A percentile compares a stretch with the other conserved stretches of the same genome.
phyloP scores from a whole-genome alignment of 64 coral and sea anemone genomes.

The Montipora foliosa region DNA sequence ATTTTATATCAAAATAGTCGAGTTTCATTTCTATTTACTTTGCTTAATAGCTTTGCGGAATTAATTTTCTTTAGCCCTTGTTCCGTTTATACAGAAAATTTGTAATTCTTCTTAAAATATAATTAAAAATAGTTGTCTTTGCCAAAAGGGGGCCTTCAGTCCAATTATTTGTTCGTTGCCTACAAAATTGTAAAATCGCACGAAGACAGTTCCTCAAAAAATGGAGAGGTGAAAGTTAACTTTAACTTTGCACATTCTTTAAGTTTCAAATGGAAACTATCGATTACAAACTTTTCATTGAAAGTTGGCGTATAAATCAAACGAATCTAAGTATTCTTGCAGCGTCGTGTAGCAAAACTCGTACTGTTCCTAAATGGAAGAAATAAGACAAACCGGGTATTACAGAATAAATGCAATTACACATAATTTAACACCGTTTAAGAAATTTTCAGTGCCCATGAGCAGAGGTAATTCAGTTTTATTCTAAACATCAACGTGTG shows the following conservation, averaged over 20 bases:
- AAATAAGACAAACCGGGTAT: too few relatives aligned
- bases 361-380: constrained; percentile 87
- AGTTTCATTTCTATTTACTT: background rate
- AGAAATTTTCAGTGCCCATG: too few relatives aligned
- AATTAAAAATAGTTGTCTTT: background rate
- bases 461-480: too few relatives aligned
- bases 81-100: background rate
- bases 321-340: constrained; percentile 97
- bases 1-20: background rate
- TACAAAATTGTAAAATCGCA: background rate
- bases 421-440: too few relatives aligned
- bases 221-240: too few relatives aligned
- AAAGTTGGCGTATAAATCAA: constrained; percentile 95
- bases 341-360: constrained; percentile 96
- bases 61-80: background rate
- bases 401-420: too few relatives aligned
- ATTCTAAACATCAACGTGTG: too few relatives aligned
- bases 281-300: constrained; percentile 30
- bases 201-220: too few relatives aligned
- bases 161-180: too few relatives aligned
- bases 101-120: background rate
- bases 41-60: background rate
- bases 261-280: background rate
- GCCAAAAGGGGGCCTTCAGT: too few relatives aligned
- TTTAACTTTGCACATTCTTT: background rate